These are phyloP conservation scores for Parnassius glacialis DNA, from an alignment of 2,888 invertebrate genomes.

Conservation along the genomic window DNA sequence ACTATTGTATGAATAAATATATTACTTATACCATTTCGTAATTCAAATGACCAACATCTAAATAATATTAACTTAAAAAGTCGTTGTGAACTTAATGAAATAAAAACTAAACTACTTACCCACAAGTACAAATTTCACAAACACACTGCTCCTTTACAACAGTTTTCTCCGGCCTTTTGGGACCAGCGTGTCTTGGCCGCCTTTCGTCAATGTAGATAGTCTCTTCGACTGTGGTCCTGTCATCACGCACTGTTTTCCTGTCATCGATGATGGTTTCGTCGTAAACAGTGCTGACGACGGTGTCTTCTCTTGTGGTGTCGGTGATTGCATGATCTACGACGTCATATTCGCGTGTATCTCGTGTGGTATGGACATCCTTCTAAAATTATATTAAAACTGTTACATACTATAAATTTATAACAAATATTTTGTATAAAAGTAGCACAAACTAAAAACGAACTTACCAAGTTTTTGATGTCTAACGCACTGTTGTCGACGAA, in stretches of 20 bases:
- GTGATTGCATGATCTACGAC: slow-evolving; percentile 76
- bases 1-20: not conserved
- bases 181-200: slow-evolving; percentile 62
- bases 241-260: slow-evolving; percentile 72
- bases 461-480: slow-evolving; percentile 79
- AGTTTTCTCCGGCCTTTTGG: slow-evolving; percentile 66
- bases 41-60: no score
- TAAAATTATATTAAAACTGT: slow-evolving; percentile 42
- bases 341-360: slow-evolving; percentile 72
- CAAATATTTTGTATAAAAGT: not conserved
- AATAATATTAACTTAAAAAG: no score
- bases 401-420: not conserved
- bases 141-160: slow-evolving; percentile 89
- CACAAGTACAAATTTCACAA: slow-evolving; percentile 94
- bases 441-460: slow-evolving; percentile 32
- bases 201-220: slow-evolving; percentile 66
- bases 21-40: no score
- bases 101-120: slow-evolving; percentile 81
- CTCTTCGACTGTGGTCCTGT: slow-evolving; percentile 59
- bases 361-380: slow-evolving; percentile 76
- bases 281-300: slow-evolving; percentile 70
- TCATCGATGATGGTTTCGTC: slow-evolving; percentile 70
- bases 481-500: slow-evolving; percentile 76
- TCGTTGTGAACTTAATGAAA: not conserved
- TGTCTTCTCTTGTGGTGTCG: slow-evolving; percentile 67